Conservation (phyloP, 2,113 vertebrate species). For the Notiomystis cincta region DNA sequence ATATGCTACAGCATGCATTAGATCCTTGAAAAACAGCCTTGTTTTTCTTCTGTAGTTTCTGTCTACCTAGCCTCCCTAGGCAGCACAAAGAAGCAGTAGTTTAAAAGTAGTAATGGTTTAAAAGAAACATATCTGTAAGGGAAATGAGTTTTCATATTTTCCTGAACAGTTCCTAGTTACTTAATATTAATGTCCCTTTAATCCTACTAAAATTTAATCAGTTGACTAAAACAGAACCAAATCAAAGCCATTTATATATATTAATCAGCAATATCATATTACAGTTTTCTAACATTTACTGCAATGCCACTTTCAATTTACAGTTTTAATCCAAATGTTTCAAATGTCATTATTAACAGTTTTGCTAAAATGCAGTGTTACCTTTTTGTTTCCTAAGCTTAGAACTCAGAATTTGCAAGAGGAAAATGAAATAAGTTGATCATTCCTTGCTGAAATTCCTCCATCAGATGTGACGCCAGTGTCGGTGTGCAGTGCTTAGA, state of each 20-base stretch:
- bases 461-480: not conserved
- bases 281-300: not conserved
- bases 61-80: not conserved
- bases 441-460: not conserved
- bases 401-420: not conserved
- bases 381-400: not conserved
- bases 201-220: not conserved
- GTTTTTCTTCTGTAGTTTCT: not conserved
- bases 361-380: not conserved
- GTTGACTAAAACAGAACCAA: not conserved
- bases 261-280: not conserved
- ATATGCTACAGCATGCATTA: not conserved
- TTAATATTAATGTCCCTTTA: not conserved
- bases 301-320: not conserved
- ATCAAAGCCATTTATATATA: not conserved
- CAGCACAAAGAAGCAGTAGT: not conserved
- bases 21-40: not conserved
- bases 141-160: not conserved
- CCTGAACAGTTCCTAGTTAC: not conserved
- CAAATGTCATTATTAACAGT: not conserved
- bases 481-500: rapidly evolving
- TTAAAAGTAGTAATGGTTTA: not conserved
- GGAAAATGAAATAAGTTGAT: not conserved
- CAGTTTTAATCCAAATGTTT: not conserved
- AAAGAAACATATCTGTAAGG: not conserved